phyloP scores from a whole-genome alignment of 1,140 invertebrate genomes.

The Drosophila sproati region DNA sequence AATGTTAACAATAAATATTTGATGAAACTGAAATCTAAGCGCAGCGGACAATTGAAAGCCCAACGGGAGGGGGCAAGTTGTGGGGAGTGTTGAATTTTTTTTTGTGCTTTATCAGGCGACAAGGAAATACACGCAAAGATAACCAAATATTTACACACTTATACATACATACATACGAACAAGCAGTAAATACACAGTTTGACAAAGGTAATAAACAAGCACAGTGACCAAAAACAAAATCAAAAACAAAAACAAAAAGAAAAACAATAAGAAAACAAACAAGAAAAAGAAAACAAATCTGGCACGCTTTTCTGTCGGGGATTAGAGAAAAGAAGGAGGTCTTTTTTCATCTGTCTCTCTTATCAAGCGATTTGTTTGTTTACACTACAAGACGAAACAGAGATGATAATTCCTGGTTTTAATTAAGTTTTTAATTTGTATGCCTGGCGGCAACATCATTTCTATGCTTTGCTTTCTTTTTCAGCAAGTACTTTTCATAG shows the following conservation, averaged over 20 bases:
- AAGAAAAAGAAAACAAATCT: constrained; percentile 2
- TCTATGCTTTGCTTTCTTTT: constrained; percentile 48
- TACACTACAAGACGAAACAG: constrained; percentile 38
- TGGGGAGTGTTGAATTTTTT: constrained; percentile 3
- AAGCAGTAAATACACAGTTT: constrained; percentile 42
- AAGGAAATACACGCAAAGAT: constrained; percentile 43
- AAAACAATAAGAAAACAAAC: not conserved
- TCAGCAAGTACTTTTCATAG: constrained; percentile 35
- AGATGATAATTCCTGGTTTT: constrained; percentile 20
- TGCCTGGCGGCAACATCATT: constrained; percentile 32
- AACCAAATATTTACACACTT: constrained; percentile 44
- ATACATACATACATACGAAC: constrained; percentile 3
- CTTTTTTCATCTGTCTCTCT: constrained; percentile 25
- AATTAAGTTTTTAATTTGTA: constrained; percentile 37
- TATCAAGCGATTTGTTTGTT: constrained; percentile 51
- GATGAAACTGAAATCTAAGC: constrained; percentile 55
- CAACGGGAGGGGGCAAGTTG: not conserved
- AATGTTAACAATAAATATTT: constrained; percentile 61
- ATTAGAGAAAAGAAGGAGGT: constrained; percentile 2
- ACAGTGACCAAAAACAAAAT: constrained; percentile 17
- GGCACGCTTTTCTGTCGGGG: constrained; percentile 19
- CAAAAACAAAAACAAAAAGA: constrained; percentile 8
- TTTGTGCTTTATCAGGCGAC: constrained; percentile 42
- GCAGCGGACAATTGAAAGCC: constrained; percentile 48
- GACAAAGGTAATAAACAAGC: constrained; percentile 30